phyloP scores from a whole-genome alignment of 2,113 vertebrate species.

The Cinclus mexicanus region DNA sequence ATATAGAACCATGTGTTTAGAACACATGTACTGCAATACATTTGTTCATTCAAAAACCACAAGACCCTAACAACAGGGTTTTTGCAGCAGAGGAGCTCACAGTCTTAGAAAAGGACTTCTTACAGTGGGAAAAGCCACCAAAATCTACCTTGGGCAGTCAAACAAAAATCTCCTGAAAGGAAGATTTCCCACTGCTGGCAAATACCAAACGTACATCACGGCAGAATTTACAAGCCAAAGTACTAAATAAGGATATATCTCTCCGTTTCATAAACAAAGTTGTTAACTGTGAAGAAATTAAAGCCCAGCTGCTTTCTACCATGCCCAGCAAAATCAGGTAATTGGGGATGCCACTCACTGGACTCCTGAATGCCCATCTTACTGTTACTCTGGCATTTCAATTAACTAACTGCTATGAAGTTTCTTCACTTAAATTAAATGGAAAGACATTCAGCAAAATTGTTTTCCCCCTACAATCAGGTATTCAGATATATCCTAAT shows the following conservation, averaged over 20 bases:
- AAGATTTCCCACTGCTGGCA: not conserved
- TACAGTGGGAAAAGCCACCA: not conserved
- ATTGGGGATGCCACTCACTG: not conserved
- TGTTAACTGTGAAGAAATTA: conserved; percentile 37
- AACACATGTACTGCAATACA: not conserved
- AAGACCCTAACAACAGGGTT: not conserved
- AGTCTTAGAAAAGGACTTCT: not conserved
- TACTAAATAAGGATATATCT: not conserved
- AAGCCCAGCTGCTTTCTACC: not conserved
- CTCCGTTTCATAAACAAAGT: conserved; percentile 30
- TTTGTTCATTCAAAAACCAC: not conserved
- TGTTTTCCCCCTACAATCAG: not conserved
- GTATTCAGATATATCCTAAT: not conserved
- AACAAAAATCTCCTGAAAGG: not conserved
- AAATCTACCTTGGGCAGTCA: not conserved
- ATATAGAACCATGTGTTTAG: not conserved
- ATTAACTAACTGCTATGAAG: conserved; percentile 24
- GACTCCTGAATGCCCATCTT: not conserved
- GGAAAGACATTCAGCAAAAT: not conserved
- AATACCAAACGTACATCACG: accelerated
- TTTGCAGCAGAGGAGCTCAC: not conserved
- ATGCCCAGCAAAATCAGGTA: conserved; percentile 23
- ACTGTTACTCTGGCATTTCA: not conserved
- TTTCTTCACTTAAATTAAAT: conserved; percentile 22
- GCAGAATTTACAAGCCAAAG: not conserved